These are phyloP conservation scores for Craniophora ligustri DNA, from an alignment of 2,888 invertebrate species.

Conservation along the genomic window DNA sequence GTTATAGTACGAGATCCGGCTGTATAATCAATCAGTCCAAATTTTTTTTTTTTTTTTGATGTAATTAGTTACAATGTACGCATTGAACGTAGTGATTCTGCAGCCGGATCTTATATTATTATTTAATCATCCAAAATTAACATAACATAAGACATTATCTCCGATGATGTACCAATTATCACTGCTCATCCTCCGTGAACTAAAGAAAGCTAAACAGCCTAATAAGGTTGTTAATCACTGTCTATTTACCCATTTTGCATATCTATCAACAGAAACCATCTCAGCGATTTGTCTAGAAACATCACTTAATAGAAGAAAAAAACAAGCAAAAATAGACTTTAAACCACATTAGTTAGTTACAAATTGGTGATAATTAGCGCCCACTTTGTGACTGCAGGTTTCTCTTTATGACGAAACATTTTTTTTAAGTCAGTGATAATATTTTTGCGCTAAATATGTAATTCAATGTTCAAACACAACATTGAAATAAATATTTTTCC, in stretches of 20 bases:
- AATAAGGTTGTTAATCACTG: background rate
- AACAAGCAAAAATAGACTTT: constrained; percentile 16
- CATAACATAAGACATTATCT: background rate
- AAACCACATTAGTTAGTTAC: constrained; percentile 3
- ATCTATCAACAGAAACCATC: constrained; percentile 36
- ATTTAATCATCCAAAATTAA: background rate
- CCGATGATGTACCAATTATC: background rate
- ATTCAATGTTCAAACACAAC: too few relatives aligned
- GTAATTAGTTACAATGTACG: too few relatives aligned
- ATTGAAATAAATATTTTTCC: too few relatives aligned
- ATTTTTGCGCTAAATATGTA: too few relatives aligned
- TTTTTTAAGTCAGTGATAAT: too few relatives aligned
- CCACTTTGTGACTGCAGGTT: constrained; percentile 4
- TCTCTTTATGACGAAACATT: background rate
- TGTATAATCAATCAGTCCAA: too few relatives aligned
- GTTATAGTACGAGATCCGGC: too few relatives aligned
- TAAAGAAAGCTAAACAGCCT: constrained; percentile 22
- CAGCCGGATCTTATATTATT: too few relatives aligned
- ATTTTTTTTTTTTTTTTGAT: too few relatives aligned
- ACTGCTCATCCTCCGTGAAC: constrained; percentile 4
- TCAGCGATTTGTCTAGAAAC: constrained; percentile 9
- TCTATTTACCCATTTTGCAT: constrained; percentile 6
- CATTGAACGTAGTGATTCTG: too few relatives aligned
- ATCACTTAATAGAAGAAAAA: background rate
- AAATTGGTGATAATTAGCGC: constrained; percentile 28